Percentiles rank a stretch among this genome's conserved stretches.
Evolutionary conservation across 2,888 invertebrate genomes (phyloP).

Genomic region (Trachelus tabidus): DNA sequence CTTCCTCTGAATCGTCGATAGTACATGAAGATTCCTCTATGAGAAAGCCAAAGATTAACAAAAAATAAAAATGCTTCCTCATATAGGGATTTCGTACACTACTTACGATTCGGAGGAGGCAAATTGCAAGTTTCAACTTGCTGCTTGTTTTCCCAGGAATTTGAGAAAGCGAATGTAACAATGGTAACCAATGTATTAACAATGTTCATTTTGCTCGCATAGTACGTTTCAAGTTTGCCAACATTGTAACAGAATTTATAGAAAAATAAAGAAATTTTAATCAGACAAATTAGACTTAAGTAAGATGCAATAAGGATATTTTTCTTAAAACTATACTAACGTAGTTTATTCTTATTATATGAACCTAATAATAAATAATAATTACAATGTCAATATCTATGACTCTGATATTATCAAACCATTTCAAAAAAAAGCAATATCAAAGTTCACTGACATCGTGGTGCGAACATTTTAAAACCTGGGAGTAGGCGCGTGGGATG

Average conservation of each 20-base stretch:
- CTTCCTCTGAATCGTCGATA: no score
- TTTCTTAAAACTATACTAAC: not conserved
- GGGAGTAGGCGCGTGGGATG: no score
- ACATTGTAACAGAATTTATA: not conserved
- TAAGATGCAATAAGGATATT: not conserved
- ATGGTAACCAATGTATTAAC: not conserved
- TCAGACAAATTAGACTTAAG: not conserved
- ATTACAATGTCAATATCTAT: not conserved
- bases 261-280: not conserved
- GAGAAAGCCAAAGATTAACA: no score
- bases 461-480: not conserved
- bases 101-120: no score
- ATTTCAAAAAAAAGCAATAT: not conserved
- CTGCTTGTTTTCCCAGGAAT: not conserved
- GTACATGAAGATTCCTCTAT: no score
- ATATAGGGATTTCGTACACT: no score
- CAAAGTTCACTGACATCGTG: not conserved
- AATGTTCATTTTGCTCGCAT: not conserved
- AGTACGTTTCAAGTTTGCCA: not conserved
- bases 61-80: no score
- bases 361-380: not conserved
- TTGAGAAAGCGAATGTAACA: not conserved
- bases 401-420: not conserved
- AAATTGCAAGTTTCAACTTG: no score
- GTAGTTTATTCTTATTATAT: not conserved